Evolutionary conservation across 2,797 vertebrate genomes (phyloP), one percentile per base, ranked within the genome.

Genomic region (Micrastur ruficollis): DNA sequence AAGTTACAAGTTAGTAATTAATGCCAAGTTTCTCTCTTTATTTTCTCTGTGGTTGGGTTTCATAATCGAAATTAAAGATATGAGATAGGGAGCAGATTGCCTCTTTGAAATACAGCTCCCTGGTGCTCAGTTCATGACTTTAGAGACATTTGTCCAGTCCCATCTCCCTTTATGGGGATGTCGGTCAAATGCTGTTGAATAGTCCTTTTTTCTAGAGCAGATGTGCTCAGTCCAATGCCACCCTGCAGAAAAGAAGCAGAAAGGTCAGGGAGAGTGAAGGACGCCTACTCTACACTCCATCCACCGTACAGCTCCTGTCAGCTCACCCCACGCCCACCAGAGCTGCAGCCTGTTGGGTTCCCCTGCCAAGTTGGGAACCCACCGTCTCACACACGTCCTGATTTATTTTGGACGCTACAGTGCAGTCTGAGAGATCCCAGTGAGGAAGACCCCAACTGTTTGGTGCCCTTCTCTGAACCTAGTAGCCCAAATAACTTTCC

Each of bases 1-100:
- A 86, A 88, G 84, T 95, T 97, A 90, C 40, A 32, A 55, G 67
- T 86, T 80, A 47, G 90, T 93, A 95, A 96, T 96, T 96, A 97
- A 88, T 94, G 93, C 86, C 72, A 72, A 71, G 73, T 84, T 96
- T 90, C 84, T 94, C 79, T 95, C 94, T 94, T 88, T 95, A 46
- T 94, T 94, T 95, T 81, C 81, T 95, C 90, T 78, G 74, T 32
- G 90, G 95, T 81, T 89, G 49, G 20, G 58, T 94, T 95, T 97
- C 82, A 63, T 95, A 93, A 84, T 91, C 10, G 2, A 95, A 96
- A 96, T 94, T 94, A 89, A 91, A 93, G 91, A 76, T 80, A 31
- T 4, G 59, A 93, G 90, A 74, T 93, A 85, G 62, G 79, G 66
- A 93, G 82, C 67, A 88, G 91, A 93, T 81, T 94, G 81, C 67